Conservation (phyloP, 2,888 invertebrate genomes). For the Smittia aterrima region DNA sequence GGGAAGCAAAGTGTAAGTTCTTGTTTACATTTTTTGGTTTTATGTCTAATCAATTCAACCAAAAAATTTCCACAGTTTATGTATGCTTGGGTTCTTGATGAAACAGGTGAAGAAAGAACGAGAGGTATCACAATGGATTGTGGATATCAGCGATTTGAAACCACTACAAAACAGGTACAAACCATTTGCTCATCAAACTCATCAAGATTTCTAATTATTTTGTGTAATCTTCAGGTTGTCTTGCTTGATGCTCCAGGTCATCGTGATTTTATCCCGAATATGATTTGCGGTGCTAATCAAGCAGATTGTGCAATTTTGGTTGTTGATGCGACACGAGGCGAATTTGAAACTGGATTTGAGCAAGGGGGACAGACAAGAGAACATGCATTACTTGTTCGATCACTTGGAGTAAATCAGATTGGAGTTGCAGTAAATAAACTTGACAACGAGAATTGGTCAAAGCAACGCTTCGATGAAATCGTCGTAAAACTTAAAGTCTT, state of each 20-base stretch:
- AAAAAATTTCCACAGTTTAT: slow-evolving; percentile 62
- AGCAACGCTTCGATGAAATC: slow-evolving; percentile 88
- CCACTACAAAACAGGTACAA: slow-evolving; percentile 65
- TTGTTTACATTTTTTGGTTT: too few relatives aligned
- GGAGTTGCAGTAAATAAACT: slow-evolving; percentile 96
- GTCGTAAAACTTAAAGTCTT: slow-evolving; percentile 75
- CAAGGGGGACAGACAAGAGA: slow-evolving; percentile 97
- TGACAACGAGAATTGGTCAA: slow-evolving; percentile 92
- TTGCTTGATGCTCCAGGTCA: slow-evolving; percentile 98
- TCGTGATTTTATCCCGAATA: slow-evolving; percentile 98
- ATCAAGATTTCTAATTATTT: slow-evolving; percentile 32
- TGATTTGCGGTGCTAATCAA: slow-evolving; percentile 98
- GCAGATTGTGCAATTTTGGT: slow-evolving; percentile 97
- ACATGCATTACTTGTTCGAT: slow-evolving; percentile 84
- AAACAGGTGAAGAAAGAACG: slow-evolving; percentile 94
- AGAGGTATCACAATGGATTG: slow-evolving; percentile 99
- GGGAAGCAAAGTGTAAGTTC: slow-evolving; percentile 81
- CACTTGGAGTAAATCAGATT: slow-evolving; percentile 85
- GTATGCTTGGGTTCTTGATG: slow-evolving; percentile 99
- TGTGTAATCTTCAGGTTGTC: slow-evolving; percentile 60
- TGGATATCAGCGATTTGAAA: slow-evolving; percentile 89
- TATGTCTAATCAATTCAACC: too few relatives aligned
- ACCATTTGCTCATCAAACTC: too few relatives aligned
- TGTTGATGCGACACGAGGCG: slow-evolving; percentile 92
- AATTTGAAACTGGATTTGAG: slow-evolving; percentile 99